phyloP scores from a whole-genome alignment of 2,797 vertebrate species.

The Mus spretus region DNA sequence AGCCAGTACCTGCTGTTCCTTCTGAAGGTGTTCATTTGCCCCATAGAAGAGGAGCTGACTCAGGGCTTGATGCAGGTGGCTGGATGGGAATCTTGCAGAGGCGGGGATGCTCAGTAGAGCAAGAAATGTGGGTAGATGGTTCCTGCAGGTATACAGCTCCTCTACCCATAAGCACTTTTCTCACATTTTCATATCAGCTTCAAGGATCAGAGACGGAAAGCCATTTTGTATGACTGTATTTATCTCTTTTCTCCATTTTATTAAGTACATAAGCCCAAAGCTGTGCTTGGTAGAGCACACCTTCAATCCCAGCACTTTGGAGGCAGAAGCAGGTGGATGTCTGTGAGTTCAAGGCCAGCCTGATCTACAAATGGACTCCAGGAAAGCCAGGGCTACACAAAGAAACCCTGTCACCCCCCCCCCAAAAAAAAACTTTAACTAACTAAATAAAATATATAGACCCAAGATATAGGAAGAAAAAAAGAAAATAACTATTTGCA shows the following conservation, averaged over 20 bases:
- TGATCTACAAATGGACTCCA: background rate
- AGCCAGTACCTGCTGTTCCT: constrained; percentile 1
- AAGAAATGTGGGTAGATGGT: background rate
- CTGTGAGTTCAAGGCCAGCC: background rate
- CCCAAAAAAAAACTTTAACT: background rate
- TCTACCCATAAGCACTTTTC: constrained; percentile 41
- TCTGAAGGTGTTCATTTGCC: constrained; percentile 22
- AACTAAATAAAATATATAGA: background rate
- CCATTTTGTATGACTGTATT: constrained; percentile 11
- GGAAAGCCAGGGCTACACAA: background rate
- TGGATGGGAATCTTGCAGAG: constrained; percentile 17
- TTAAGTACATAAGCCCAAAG: constrained; percentile 8
- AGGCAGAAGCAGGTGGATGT: background rate
- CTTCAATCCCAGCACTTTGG: background rate
- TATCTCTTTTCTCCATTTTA: constrained; percentile 47
- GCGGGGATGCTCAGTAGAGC: background rate
- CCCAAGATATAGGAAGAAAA: background rate
- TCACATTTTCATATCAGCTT: constrained; percentile 5
- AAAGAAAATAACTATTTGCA: constrained; percentile 37
- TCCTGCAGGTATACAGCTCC: background rate
- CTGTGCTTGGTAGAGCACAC: background rate
- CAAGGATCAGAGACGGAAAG: constrained; percentile 7
- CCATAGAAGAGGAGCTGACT: constrained; percentile 9
- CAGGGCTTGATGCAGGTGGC: background rate
- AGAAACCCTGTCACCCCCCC: background rate